Evolutionary conservation across 2,888 invertebrate genomes (phyloP).

Genomic region (Bugulina stolonifera): DNA sequence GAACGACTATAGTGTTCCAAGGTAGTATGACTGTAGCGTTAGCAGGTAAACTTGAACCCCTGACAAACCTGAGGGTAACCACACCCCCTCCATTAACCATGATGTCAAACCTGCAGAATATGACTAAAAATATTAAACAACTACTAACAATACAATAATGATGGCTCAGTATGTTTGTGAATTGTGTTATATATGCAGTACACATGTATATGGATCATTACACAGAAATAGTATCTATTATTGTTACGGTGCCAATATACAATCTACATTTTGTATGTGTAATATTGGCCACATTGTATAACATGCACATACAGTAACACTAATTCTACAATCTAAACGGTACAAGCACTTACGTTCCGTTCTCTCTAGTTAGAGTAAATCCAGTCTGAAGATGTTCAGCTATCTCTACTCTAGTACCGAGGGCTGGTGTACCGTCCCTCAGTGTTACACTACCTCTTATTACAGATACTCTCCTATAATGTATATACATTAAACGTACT

Average conservation of each 20-base stretch:
- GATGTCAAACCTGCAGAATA: constrained; percentile 91
- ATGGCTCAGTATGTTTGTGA: too few relatives aligned
- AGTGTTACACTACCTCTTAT: constrained; percentile 95
- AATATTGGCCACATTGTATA: too few relatives aligned
- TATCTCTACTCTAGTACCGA: constrained; percentile 93
- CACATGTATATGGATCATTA: too few relatives aligned
- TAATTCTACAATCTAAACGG: not conserved
- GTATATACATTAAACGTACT: not conserved
- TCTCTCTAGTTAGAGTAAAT: constrained; percentile 64
- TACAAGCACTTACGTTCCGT: constrained; percentile 52
- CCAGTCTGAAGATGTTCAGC: constrained; percentile 90
- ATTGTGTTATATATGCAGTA: too few relatives aligned
- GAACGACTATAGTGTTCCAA: constrained; percentile 87
- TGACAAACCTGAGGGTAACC: constrained; percentile 89
- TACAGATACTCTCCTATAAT: constrained; percentile 93
- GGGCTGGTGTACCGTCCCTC: constrained; percentile 87
- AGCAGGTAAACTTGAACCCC: constrained; percentile 73
- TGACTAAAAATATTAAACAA: too few relatives aligned
- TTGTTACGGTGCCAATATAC: too few relatives aligned
- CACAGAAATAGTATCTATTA: too few relatives aligned
- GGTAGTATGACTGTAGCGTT: constrained; percentile 62
- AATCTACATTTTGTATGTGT: too few relatives aligned
- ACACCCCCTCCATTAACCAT: constrained; percentile 97
- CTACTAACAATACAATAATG: too few relatives aligned
- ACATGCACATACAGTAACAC: too few relatives aligned